Conservation (phyloP, 1,140 invertebrate species). For the Ceratina australensis region DNA sequence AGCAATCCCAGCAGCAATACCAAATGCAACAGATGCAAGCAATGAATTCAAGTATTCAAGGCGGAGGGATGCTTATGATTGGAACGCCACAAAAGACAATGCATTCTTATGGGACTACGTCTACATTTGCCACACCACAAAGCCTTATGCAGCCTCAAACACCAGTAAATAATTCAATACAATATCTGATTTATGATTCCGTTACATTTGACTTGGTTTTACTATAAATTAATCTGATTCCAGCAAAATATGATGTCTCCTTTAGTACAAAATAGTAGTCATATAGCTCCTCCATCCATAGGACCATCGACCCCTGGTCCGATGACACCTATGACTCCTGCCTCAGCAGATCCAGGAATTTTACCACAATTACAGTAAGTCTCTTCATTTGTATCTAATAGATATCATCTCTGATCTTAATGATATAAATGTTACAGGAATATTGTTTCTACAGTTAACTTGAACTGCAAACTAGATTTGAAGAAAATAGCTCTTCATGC, state of each 20-base stretch:
- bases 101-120: constrained; percentile 84
- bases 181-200: not conserved
- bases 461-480: constrained; percentile 96
- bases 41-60: constrained; percentile 79
- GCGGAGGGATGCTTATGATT: constrained; percentile 79
- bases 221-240: constrained; percentile 55
- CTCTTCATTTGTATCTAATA: too few relatives aligned
- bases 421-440: constrained; percentile 83
- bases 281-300: constrained; percentile 80
- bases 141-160: constrained; percentile 92
- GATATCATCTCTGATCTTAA: not conserved
- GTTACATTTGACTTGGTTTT: constrained; percentile 24
- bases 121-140: constrained; percentile 86
- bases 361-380: constrained; percentile 96
- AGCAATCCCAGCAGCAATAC: constrained; percentile 54
- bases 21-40: constrained; percentile 82
- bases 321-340: constrained; percentile 96
- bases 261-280: constrained; percentile 84
- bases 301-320: constrained; percentile 89
- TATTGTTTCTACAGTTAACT: constrained; percentile 98
- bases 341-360: constrained; percentile 95
- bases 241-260: constrained; percentile 93
- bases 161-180: constrained; percentile 81
- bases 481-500: constrained; percentile 99
- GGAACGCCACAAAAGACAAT: constrained; percentile 84